Evolutionary conservation across 2,797 vertebrate species (phyloP).

Genomic region (Platalea minor): DNA sequence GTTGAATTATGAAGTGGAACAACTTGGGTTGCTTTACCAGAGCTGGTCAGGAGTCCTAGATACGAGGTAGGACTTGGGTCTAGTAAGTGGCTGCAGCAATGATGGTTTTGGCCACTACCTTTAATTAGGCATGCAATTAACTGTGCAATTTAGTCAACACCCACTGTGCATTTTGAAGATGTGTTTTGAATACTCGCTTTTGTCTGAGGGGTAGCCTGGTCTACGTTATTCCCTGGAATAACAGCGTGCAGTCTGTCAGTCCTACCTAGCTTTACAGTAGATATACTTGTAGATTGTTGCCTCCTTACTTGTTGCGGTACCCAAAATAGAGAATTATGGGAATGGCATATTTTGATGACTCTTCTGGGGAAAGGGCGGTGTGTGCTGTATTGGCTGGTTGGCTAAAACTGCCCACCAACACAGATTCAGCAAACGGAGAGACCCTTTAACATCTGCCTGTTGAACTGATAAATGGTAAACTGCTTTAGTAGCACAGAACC

Average conservation of each 20-base stretch:
- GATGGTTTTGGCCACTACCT: background rate
- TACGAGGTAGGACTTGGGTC: background rate
- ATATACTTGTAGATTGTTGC: background rate
- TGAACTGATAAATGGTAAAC: background rate
- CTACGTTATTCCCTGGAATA: background rate
- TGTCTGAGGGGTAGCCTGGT: background rate
- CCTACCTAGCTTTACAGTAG: background rate
- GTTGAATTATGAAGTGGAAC: background rate
- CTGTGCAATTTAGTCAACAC: background rate
- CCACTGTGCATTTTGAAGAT: background rate
- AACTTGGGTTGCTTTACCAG: background rate
- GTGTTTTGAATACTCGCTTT: background rate
- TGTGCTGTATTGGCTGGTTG: background rate
- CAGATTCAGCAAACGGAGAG: background rate
- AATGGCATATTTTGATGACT: background rate
- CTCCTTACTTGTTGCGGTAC: background rate
- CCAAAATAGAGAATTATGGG: background rate
- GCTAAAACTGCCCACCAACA: background rate
- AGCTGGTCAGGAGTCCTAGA: background rate
- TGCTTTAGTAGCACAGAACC: background rate
- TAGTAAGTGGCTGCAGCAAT: background rate
- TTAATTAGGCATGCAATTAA: too few species aligned
- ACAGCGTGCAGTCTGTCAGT: background rate
- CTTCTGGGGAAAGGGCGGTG: background rate
- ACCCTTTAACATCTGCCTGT: background rate